phyloP scores from a whole-genome alignment of 2,113 vertebrate genomes.

The Cygnus buccinator region DNA sequence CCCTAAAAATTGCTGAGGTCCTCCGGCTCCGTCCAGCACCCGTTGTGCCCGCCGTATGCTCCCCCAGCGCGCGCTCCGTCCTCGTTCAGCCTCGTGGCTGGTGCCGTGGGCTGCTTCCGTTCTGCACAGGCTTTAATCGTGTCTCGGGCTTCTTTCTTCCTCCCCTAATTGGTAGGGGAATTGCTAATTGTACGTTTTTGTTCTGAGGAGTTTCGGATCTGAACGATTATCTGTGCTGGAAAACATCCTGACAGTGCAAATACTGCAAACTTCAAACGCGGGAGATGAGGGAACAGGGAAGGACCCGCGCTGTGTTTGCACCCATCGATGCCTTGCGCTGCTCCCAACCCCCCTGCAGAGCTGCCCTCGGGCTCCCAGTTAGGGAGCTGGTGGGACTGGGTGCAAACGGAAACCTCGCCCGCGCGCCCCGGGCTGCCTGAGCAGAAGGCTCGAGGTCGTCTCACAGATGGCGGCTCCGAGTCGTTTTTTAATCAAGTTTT shows the following conservation, averaged over 20 bases:
- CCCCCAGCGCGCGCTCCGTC: neutral
- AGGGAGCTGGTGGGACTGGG: neutral
- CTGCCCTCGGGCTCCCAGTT: fast-evolving
- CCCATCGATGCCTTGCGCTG: fast-evolving
- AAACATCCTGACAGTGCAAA: constrained; percentile 3
- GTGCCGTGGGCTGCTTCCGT: fast-evolving
- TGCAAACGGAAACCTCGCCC: neutral
- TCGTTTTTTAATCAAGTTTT: constrained; percentile 7
- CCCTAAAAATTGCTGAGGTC: neutral
- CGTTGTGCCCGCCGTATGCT: fast-evolving
- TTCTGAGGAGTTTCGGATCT: neutral
- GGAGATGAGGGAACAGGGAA: neutral
- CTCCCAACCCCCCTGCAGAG: neutral
- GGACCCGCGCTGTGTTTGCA: neutral
- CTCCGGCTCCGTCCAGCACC: neutral
- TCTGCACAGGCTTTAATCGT: neutral
- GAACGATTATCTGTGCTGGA: neutral
- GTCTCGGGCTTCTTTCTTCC: neutral
- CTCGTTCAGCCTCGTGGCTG: neutral
- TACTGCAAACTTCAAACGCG: neutral
- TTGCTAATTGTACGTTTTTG: neutral
- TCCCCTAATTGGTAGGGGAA: neutral
- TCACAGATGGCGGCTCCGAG: neutral
- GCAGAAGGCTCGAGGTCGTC: neutral
- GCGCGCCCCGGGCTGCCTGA: neutral